A percentile compares a stretch with the other conserved stretches of the same genome.
These are phyloP conservation scores for Rhinolophus ferrumequinum DNA, from an alignment of 2,113 vertebrate genomes.

Conservation along the genomic window DNA sequence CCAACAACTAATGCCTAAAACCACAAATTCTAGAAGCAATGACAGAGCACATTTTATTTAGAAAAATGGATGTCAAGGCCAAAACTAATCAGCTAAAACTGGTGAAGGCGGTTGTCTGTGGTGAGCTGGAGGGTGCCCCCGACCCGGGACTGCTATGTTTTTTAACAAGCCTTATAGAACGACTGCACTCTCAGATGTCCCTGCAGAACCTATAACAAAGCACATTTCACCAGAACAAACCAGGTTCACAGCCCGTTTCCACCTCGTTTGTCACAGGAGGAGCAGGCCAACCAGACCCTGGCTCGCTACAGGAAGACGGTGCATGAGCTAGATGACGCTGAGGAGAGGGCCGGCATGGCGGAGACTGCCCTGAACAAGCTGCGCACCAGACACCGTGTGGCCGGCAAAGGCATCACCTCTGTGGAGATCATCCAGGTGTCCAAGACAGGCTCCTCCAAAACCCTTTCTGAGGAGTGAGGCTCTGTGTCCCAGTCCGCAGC, in stretches of 20 bases:
- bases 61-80: neutral
- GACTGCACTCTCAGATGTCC: neutral
- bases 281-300: constrained; percentile 85
- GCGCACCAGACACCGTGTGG: constrained; percentile 76
- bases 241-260: neutral
- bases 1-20: neutral
- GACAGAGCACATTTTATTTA: neutral
- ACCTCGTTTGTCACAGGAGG: constrained; percentile 67
- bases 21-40: neutral
- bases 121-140: neutral
- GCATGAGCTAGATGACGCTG: constrained; percentile 78
- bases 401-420: constrained; percentile 81
- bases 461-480: constrained; percentile 73
- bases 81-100: neutral
- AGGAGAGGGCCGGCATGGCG: constrained; percentile 81
- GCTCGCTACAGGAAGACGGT: constrained; percentile 82
- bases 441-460: constrained; percentile 73
- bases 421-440: constrained; percentile 85
- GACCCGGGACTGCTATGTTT: neutral
- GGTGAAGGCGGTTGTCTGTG: neutral
- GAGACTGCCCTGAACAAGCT: constrained; percentile 85
- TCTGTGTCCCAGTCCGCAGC: neutral
- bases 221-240: neutral
- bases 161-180: neutral
- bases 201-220: neutral